phyloP scores from a whole-genome alignment of 1,140 invertebrate species.

The Drosophila nigrodunni region DNA sequence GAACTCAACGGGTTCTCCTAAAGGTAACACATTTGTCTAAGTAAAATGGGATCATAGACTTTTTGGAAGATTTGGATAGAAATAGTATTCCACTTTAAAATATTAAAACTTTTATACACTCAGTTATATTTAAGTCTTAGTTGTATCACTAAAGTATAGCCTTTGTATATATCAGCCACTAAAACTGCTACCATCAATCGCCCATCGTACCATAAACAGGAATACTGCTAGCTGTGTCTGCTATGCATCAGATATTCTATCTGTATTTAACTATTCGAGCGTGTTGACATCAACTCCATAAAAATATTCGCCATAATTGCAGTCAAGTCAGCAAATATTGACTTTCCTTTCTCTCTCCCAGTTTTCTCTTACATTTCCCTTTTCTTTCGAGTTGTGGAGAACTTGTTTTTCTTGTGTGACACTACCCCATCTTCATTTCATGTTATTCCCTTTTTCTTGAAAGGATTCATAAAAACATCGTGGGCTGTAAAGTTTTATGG shows the following conservation, averaged over 20 bases:
- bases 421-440: constrained; percentile 45
- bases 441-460: constrained; percentile 53
- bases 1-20: too few species aligned
- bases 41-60: too few species aligned
- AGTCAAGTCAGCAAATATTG: constrained; percentile 52
- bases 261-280: constrained; percentile 36
- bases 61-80: too few species aligned
- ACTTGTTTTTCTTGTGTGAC: constrained; percentile 31
- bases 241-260: constrained; percentile 15
- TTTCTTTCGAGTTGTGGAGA: background rate
- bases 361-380: background rate
- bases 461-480: constrained; percentile 61
- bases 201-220: background rate
- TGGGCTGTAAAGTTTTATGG: constrained; percentile 37
- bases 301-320: constrained; percentile 65
- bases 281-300: constrained; percentile 66
- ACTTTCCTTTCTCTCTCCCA: constrained; percentile 6
- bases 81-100: too few species aligned
- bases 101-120: too few species aligned
- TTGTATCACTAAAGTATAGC: too few species aligned
- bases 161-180: too few species aligned
- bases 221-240: constrained; percentile 17
- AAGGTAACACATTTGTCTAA: too few species aligned
- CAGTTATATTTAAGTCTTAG: background rate
- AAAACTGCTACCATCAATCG: background rate